Base-by-base conservation (phyloP, 2,113 vertebrate species). In the Ailurus styani region DNA sequence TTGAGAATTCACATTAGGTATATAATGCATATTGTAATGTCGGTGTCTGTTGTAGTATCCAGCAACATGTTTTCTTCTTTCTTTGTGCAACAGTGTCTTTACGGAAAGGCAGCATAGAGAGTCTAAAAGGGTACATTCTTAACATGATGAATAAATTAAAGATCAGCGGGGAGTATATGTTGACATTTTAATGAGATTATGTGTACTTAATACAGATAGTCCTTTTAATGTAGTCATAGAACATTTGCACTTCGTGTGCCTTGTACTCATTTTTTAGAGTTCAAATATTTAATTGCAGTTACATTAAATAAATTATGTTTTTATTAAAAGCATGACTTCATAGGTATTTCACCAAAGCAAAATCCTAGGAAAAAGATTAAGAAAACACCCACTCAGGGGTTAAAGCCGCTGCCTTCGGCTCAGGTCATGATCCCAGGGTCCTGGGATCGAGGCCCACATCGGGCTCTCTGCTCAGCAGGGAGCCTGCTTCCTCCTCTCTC, bases 231-330 rank as follows among this genome's bases (percentile, higher is more conserved):
- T 85, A 89, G 23, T 55, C 6, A 52, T 9, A 75, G 9, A 47
- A 70, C 10, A 60, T 91, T 93, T 34, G 10, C 6, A 52, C 81
- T 85, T 95, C 6, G 23, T 34, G 89, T 90, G 90, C 37, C 86
- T 96, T 91, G 82, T 96, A 29, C 91, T 98, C 88, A 81, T 93
- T 21, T 77, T 98, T 98, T 75, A 29, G 93, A 88, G 95, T 97
- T 83, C 40, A 90, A 45, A 90, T 95, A 64, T 54, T 97, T 37
- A 45, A 20, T 37, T 75, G 3, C 47, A 77, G 10, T 45, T 87
- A 79, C 23, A 66, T 40, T 34, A 66, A 62, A 42, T 45, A 79
- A 60, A 84, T 90, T 31, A 2, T 2, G n/a, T 57, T 93, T 90
- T 84, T 79, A 84, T 92, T 82, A 68, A 52, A 31, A 84, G 60